Evolutionary conservation across 37 sponge, comb jelly and placozoan species (phyloP).

Genomic region (Amphimedon queenslandica): DNA sequence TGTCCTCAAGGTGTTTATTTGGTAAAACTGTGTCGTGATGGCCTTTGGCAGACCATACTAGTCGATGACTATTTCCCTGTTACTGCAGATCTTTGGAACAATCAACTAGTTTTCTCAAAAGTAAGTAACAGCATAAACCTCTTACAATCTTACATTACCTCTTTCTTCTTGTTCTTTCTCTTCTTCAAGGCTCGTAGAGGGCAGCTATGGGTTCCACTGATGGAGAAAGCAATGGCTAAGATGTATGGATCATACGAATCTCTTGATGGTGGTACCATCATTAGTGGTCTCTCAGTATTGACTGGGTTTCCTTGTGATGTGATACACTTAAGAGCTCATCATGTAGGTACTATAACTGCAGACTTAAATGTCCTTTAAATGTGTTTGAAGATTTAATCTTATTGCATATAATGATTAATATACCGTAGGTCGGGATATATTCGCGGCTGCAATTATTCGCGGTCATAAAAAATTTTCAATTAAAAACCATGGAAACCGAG

Average conservation of each 20-base stretch:
- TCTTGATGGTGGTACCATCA: constrained; percentile 65
- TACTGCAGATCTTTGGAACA: constrained; percentile 16
- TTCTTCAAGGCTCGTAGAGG: constrained; percentile 64
- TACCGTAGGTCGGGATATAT: too few species aligned
- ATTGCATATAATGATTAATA: constrained; percentile 33
- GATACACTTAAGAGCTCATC: constrained; percentile 31
- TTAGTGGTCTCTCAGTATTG: constrained; percentile 85
- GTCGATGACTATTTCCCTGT: constrained; percentile 94
- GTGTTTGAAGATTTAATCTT: too few species aligned
- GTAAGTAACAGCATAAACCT: too few species aligned
- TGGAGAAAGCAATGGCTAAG: constrained; percentile 97
- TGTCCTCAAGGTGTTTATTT: constrained; percentile 68
- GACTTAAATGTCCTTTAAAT: neutral
- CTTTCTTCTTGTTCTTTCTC: too few species aligned
- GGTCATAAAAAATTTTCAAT: too few species aligned
- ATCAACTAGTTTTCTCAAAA: constrained; percentile 82
- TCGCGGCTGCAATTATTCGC: too few species aligned
- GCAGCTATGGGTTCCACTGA: constrained; percentile 96
- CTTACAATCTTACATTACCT: too few species aligned
- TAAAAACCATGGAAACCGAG: too few species aligned
- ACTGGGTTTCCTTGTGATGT: constrained; percentile 93
- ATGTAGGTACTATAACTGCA: neutral
- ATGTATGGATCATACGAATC: constrained; percentile 81
- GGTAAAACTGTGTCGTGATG: constrained; percentile 92
- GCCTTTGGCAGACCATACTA: constrained; percentile 81